Evolutionary conservation across 2,113 vertebrate species (phyloP), one percentile per base, ranked within the genome.

Genomic region (Neodontobutis hainanensis): DNA sequence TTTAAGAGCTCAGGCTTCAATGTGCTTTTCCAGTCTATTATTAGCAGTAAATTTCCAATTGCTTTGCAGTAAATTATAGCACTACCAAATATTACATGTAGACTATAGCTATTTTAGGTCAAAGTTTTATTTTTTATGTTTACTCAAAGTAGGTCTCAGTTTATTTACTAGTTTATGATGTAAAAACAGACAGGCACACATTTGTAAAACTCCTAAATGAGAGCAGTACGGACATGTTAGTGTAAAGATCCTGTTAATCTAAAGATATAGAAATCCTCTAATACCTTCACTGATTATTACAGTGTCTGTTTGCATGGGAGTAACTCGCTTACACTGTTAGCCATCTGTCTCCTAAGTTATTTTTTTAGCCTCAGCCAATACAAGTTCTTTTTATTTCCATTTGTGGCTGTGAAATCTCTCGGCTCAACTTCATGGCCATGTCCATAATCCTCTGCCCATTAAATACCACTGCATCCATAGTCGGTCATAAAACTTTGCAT

Each of bases 331-430:
- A 50, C 68, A 70, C 38, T 70, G 53, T 12, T 73, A 46, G 43
- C 57, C 58, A 38, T 81, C 78, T 86, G 75, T 84, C 85, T 76
- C 16, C 67, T 68, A 48, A 65, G 77, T 75, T 61, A 76, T 83
- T 86, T 84, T 19, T 75, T 55, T 58, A 58, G 57, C 46, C 50
- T 57, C 38, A 36, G 69, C 47, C 46, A 11, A 52, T 40, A 58
- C 42, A 51, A 73, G 57, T 59, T 76, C 67, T 77, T 68, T 79
- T 47, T 50, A 62, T 15, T 49, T 7, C 1, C 74, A 67, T 64
- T 40, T 73, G 47, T 52, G 61, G 50, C 57, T 49, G 35, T 73
- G 71, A 80, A 75, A 65, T 63, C 73, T 70, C 69, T 16, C 9
- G 32, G 36, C 63, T 68, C 58, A 76, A 61, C 65, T 50, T 38